A percentile compares a stretch with the other conserved stretches of the same genome.
Conservation (phyloP, 2,888 invertebrate genomes). For the Dastarcus helophoroides region DNA sequence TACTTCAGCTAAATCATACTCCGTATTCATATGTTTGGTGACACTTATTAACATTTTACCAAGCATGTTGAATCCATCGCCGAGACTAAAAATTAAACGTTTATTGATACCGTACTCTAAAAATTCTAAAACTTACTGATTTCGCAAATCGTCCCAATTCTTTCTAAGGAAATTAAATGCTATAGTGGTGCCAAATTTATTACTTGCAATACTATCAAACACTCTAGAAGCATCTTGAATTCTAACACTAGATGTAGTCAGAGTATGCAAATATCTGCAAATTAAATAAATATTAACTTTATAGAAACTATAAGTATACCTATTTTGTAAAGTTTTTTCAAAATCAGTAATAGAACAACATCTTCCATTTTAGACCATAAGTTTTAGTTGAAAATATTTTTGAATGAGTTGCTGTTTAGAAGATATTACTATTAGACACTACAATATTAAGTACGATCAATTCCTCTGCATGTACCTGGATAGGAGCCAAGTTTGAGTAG, state of each 20-base stretch:
- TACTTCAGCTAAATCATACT: conserved; percentile 32
- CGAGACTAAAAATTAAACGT: conserved; percentile 41
- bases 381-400: conserved; percentile 2
- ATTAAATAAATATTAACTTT: conserved; percentile 20
- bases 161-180: conserved; percentile 48
- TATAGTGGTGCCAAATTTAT: conserved; percentile 46
- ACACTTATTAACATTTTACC: conserved; percentile 42
- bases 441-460: no score
- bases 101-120: no score
- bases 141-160: conserved; percentile 37
- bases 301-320: conserved; percentile 7
- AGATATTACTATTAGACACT: no score
- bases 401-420: no score
- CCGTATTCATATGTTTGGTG: conserved; percentile 43
- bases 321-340: not conserved
- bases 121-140: conserved; percentile 32
- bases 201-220: conserved; percentile 46
- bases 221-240: conserved; percentile 50
- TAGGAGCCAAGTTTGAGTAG: conserved; percentile 43
- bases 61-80: conserved; percentile 44
- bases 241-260: conserved; percentile 37
- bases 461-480: conserved; percentile 38
- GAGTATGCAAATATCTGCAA: conserved; percentile 26
- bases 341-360: conserved; percentile 1
- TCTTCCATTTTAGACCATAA: not conserved